Percentiles rank a stretch among this genome's conserved stretches.
These are phyloP conservation scores for Gryllus bimaculatus DNA, from an alignment of 1,140 invertebrate species.

Conservation along the genomic window DNA sequence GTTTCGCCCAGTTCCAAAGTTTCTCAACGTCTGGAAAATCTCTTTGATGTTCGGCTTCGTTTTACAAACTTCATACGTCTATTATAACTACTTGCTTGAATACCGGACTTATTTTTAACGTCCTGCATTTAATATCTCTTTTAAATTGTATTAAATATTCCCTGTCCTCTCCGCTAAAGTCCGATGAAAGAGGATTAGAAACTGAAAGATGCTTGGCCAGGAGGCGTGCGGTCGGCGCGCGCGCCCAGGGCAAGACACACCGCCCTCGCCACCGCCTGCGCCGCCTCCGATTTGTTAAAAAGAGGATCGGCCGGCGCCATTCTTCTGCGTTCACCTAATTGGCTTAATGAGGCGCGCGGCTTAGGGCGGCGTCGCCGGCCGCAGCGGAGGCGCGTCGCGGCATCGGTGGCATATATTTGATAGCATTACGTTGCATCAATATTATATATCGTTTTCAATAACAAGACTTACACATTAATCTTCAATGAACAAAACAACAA, in stretches of 20 bases:
- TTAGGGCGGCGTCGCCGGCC: background rate
- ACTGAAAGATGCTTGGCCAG: constrained; percentile 3
- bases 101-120: constrained; percentile 1
- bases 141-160: constrained; percentile 6
- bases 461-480: too few relatives aligned
- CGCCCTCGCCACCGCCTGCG: too few relatives aligned
- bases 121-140: constrained; percentile 5
- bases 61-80: constrained; percentile 5
- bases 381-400: too few relatives aligned
- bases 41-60: background rate
- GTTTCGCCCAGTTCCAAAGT: background rate
- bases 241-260: background rate
- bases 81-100: constrained; percentile 1
- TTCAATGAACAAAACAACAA: too few relatives aligned
- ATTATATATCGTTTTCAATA: too few relatives aligned
- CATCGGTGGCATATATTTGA: too few relatives aligned
- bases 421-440: too few relatives aligned
- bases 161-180: background rate
- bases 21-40: background rate
- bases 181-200: background rate
- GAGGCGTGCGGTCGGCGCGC: background rate
- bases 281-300: background rate
- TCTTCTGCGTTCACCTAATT: constrained; percentile 1
- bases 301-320: background rate
- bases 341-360: constrained; percentile 1